These are phyloP conservation scores for Mormoops blainvillei DNA, from an alignment of 2,113 vertebrate genomes.

Conservation along the genomic window DNA sequence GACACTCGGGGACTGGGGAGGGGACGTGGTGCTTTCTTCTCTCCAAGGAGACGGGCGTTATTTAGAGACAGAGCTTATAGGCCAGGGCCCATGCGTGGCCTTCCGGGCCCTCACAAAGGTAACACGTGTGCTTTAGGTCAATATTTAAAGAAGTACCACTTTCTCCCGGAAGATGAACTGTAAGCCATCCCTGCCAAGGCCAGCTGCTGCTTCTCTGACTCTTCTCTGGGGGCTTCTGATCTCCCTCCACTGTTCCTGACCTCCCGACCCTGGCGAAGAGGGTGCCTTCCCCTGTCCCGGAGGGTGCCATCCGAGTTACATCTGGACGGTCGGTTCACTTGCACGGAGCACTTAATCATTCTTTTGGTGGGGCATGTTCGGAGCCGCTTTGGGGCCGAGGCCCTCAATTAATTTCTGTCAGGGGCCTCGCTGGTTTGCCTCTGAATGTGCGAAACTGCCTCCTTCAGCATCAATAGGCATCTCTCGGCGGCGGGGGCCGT, in stretches of 20 bases:
- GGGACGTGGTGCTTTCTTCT: not conserved
- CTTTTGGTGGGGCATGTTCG: not conserved
- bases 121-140: not conserved
- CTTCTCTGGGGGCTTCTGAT: not conserved
- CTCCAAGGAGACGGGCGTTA: not conserved
- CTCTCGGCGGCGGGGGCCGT: not conserved
- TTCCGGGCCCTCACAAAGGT: not conserved
- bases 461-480: not conserved
- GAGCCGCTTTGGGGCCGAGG: not conserved
- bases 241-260: not conserved
- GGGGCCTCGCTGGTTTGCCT: not conserved
- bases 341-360: not conserved
- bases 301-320: not conserved
- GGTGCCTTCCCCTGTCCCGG: not conserved
- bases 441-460: not conserved
- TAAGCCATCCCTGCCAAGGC: not conserved
- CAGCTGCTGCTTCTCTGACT: not conserved
- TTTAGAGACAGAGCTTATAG: not conserved
- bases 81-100: not conserved
- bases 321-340: not conserved
- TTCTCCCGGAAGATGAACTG: not conserved
- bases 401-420: not conserved
- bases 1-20: not conserved
- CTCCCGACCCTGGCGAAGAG: not conserved
- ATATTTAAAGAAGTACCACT: not conserved